phyloP scores from a whole-genome alignment of 2,888 invertebrate species.

The Desoria tigrina region DNA sequence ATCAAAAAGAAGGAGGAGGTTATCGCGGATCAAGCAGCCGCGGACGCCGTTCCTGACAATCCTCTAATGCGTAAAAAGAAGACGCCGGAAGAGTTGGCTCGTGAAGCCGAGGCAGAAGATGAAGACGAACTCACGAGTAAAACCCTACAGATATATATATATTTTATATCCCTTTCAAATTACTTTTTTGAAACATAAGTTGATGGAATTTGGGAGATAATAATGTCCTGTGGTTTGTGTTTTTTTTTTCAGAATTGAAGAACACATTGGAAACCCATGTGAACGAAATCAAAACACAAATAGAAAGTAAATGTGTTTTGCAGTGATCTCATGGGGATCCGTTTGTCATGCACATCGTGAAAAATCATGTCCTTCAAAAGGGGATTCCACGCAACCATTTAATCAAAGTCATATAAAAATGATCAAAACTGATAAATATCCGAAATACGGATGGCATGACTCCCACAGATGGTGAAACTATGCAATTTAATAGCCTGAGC shows the following conservation, averaged over 20 bases:
- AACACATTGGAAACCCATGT: constrained; percentile 96
- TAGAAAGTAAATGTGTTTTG: constrained; percentile 94
- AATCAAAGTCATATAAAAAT: constrained; percentile 9
- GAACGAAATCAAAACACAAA: constrained; percentile 92
- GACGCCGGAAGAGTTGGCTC: constrained; percentile 95
- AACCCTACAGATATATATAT: constrained; percentile 18
- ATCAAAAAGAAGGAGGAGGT: constrained; percentile 97
- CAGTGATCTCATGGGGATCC: constrained; percentile 67
- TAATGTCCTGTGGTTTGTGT: too few relatives aligned
- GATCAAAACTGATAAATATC: constrained; percentile 13
- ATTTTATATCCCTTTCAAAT: not conserved
- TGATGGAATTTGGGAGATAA: not conserved
- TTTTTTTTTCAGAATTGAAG: constrained; percentile 83
- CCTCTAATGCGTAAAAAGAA: constrained; percentile 98
- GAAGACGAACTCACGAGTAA: constrained; percentile 94
- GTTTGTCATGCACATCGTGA: constrained; percentile 18
- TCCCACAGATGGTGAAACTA: constrained; percentile 40
- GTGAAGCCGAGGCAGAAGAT: constrained; percentile 92
- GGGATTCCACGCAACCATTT: constrained; percentile 12
- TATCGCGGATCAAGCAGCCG: constrained; percentile 57
- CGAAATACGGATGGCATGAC: constrained; percentile 24
- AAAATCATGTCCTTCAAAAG: constrained; percentile 2
- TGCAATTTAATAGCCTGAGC: constrained; percentile 52
- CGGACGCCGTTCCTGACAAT: constrained; percentile 81
- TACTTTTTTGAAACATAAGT: not conserved